Percentiles rank a stretch among this genome's conserved stretches.
Evolutionary conservation across 2,113 vertebrate species (phyloP).

Genomic region (Lucifuga dentata): DNA sequence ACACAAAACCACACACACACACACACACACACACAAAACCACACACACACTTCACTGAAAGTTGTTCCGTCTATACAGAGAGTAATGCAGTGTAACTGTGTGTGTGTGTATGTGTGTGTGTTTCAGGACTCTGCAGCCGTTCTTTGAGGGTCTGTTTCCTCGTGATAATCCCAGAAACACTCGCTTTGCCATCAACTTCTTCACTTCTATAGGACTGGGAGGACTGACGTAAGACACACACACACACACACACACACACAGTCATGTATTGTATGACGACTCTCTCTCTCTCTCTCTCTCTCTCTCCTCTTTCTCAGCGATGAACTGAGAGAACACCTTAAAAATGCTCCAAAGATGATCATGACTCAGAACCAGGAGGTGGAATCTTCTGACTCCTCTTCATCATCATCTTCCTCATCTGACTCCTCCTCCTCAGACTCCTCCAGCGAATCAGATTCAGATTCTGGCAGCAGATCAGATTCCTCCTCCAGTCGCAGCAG

Average conservation of each 20-base stretch:
- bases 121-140: conserved; percentile 91
- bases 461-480: conserved; percentile 82
- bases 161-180: conserved; percentile 98
- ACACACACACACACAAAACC: not conserved
- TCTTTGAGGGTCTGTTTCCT: conserved; percentile 96
- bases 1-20: conserved; percentile 8
- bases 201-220: conserved; percentile 98
- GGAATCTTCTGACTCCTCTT: conserved; percentile 90
- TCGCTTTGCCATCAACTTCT: conserved; percentile 99
- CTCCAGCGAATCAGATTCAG: conserved; percentile 83
- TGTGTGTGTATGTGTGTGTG: conserved; percentile 36
- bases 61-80: too few relatives aligned
- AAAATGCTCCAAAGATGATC: conserved; percentile 97
- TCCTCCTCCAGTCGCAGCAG: conserved; percentile 85
- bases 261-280: too few relatives aligned
- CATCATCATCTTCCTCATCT: conserved; percentile 81
- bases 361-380: conserved; percentile 97
- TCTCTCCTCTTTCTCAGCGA: conserved; percentile 86
- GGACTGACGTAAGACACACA: conserved; percentile 92
- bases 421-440: conserved; percentile 82
- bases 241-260: not conserved
- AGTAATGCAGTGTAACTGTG: too few relatives aligned
- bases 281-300: not conserved
- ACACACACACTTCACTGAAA: too few relatives aligned
- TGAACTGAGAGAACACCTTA: conserved; percentile 95